Base-by-base conservation (phyloP, 2,888 invertebrate species). In the Amphipoea oculea region DNA sequence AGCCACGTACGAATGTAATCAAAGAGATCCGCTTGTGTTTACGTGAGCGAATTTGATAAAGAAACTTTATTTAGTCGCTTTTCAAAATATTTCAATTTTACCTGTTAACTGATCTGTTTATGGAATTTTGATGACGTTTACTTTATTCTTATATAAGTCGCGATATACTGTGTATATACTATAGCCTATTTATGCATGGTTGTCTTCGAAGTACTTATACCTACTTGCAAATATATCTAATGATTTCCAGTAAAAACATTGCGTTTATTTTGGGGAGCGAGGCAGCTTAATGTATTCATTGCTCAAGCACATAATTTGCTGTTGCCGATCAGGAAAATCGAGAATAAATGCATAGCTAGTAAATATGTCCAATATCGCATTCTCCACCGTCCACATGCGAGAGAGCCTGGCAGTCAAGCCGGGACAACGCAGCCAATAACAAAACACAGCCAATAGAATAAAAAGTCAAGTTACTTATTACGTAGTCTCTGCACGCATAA, bases 1-100 rank as follows among this genome's bases (percentile, higher is more conserved):
- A 93, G 89, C 90, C 94, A 95, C 94, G 94, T 94, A 93, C 92
- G 87, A 91, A 90, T 90, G 91, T 91, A 94, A 95, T 95, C 94
- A 94, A 94, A 93, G 92, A 93, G 93, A 94, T 95, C 93, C 94
- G 94, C 91, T 90, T 93, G 90, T 90, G 91, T 91, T 93, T 93
- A 94, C 94, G 94, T 95, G 94, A 93, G 91, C 89, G 90, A 90
- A 89, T 92, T 92, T 90, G 86, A 92, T 93, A 88, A 89, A 86
- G 82, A 82, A 87, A 85, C 89, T 91, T 89, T 90, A 91, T 89
- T 85, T 87, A 83, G 79, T 89, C 79, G 70, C 36, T 81, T 78
- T 72, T 76, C 66, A 60, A 75, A 81, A 84, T 83, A 60, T 29
- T 29, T 29, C n/a, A 29, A 82, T 84, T 80, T 78, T 73, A 78